Evolutionary conservation across 30 jellyfish, hydroid and myxozoan genomes (phyloP), one percentile per base, ranked within the genome.

Genomic region (Turritopsis dohrnii): DNA sequence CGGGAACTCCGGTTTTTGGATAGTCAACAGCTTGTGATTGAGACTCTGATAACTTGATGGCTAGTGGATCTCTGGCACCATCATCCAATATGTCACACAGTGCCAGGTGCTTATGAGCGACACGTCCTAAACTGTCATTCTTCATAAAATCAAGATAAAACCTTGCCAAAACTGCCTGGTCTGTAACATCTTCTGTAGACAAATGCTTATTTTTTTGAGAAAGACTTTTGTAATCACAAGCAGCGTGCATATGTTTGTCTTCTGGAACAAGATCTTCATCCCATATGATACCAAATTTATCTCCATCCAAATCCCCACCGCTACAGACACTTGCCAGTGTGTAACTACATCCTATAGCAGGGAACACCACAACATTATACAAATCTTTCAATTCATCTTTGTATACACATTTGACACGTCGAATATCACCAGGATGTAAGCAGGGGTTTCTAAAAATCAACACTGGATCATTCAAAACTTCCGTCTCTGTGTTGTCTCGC

Each of bases 291-390:
- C 94, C 87, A 91, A 83, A 91, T 52, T 66, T 75, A 71, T 91
- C 97, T 16, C 97, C 97, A 83, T 91, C 97, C 60, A 91, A 87
- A 79, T 91, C 97, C 3, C 97, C 97, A 20, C 97, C 97, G 65
- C 96, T 86, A 82, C 96, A 86, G 65, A 74, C 71, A 29, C 83
- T 94, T 17, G 97, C 86, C 28, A 86, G 73, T 17, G 97, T 83
- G 53, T 60, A 66, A 18, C 21, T 53, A 28, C 90, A 66, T 7
- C 72, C 30, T 17, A 7, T 76, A 22, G 94, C 85, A 21, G 96
- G 94, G 82, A 91, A 72, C 7, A 91, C 79, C 24, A 91, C 86
- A 72, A 86, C 91, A 60, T 91, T 91, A 74, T 52, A 30, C 90
- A 85, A 81, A 18, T 77, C 87, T 52, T 16, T 65, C 54, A 82